A percentile compares a stretch with the other conserved stretches of the same genome.
These are phyloP conservation scores for Rhagoletis pomonella DNA, from an alignment of 1,140 invertebrate species.

Conservation along the genomic window DNA sequence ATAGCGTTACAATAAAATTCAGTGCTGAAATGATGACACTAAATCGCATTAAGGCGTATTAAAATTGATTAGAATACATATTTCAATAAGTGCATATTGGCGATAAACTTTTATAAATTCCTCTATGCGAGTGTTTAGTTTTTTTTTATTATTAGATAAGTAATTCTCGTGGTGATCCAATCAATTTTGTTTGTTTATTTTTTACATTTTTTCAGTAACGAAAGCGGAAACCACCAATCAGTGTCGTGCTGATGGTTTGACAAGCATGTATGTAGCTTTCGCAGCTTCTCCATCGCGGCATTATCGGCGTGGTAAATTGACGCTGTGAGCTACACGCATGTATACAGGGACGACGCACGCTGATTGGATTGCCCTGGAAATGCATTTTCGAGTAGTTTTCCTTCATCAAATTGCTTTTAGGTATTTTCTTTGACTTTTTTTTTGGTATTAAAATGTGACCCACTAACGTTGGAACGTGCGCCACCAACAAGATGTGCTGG, in stretches of 20 bases:
- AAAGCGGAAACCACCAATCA: conserved; percentile 45
- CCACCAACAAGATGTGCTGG: background rate
- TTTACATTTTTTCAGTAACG: background rate
- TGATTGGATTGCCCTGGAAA: background rate
- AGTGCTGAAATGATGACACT: background rate
- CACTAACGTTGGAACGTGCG: conserved; percentile 1
- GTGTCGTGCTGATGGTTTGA: background rate
- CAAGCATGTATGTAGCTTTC: background rate
- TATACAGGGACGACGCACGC: background rate
- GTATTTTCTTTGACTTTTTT: background rate
- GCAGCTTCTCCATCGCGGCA: background rate
- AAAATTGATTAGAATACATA: conserved; percentile 43
- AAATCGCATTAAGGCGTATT: background rate
- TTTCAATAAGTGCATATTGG: too few species aligned
- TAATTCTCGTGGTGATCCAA: background rate
- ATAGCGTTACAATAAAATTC: conserved; percentile 21
- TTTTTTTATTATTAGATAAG: background rate
- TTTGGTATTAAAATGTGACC: conserved; percentile 20
- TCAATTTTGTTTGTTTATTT: background rate
- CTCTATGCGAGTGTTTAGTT: background rate
- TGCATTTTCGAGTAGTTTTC: background rate
- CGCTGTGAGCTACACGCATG: background rate
- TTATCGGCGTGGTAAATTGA: conserved; percentile 12
- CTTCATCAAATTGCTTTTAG: background rate
- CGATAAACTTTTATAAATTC: background rate